Base-by-base conservation (phyloP, 2,888 invertebrate species). In the Sthenelais limicola region DNA sequence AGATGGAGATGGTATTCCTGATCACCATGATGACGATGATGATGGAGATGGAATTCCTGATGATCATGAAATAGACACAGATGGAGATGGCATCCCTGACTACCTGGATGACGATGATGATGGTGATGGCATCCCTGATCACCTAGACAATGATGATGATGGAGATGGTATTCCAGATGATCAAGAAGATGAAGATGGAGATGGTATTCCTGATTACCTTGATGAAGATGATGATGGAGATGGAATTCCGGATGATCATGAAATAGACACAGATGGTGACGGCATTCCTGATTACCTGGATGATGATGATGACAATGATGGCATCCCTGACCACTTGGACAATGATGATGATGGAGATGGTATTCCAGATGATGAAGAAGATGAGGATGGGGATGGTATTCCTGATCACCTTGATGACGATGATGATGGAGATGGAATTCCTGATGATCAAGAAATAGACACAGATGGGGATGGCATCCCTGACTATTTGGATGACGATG, bases 11-110 rank as follows among this genome's bases (percentile, higher is more conserved):
- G 82, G 82, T 15, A 78, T 82, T 5, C 80, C 78, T n/a, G 79
- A 80, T 49, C 30, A 51, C n/a, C 47, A 47, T n/a, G 73, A 73
- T 33, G 38, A 74, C 28, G 68, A 71, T 49, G 80, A 80, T 72
- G 77, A 76, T 52, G 71, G 79, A 7, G 81, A 82, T 73, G 82
- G 82, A n/a, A 82, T 82, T 48, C 82, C 81, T 9, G 79, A 84
- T 75, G 52, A 81, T 69, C 54, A 75, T 7, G 78, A 82, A 47
- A 78, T 81, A 38, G 80, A 80, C 56, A 79, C 79, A 56, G 83
- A 84, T 71, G 78, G 78, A 24, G 81, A 81, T 76, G 83, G 82
- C 7, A 81, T 83, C 35, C 26, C 75, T 73, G 80, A 79, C 9
- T 76, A 80, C 52, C 80, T 81, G 30, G 79, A 81, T 49, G 9